Base-by-base conservation (phyloP, 1,140 invertebrate species). In the Drosophila tsacasi region DNA sequence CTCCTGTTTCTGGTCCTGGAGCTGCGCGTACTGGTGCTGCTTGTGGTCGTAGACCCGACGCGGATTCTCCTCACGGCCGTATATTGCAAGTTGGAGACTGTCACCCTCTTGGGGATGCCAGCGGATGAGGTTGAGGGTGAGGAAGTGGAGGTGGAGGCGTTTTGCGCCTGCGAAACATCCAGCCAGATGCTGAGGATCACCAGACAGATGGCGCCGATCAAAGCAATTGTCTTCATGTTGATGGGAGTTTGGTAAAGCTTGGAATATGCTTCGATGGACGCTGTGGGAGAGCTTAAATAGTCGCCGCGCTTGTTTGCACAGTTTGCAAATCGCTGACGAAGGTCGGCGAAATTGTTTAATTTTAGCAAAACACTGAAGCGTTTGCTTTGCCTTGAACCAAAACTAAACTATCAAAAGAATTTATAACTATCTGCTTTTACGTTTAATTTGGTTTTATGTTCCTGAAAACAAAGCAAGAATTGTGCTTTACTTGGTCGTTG, bases 251-350 rank as follows among this genome's bases (percentile, higher is more conserved):
- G 44, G 35, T 69, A n/a, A 39, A 57, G 64, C 17, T 79, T 59
- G 21, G 25, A 59, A 23, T 80, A 75, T 80, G 63, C n/a, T 47
- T 39, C 15, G 27, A 68, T 62, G 19, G 21, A 25, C 46, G 19
- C 52, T 30, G 27, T 6, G 42, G n/a, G 9, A 44, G 55, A n/a
- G 47, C 54, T 79, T 80, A 79, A 79, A 54, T 79, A 79, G 61
- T 63, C 59, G 35, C 19, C 46, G 35, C 15, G 30, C 15, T 68
- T 80, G 23, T 80, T 80, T 80, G 47, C 54, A 80, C 78, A 80
- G 78, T 80, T 80, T 74, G 77, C 30, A 62, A 77, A 50, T 68
- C 65, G 72, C 23, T 21, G 40, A 6, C 42, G 55, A 80, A 80
- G 62, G 68, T 44, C 63, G 37, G 17, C 21, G 17, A 59, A 40